Conservation (phyloP, 2,888 invertebrate genomes). For the Dichetophora obliterata region DNA sequence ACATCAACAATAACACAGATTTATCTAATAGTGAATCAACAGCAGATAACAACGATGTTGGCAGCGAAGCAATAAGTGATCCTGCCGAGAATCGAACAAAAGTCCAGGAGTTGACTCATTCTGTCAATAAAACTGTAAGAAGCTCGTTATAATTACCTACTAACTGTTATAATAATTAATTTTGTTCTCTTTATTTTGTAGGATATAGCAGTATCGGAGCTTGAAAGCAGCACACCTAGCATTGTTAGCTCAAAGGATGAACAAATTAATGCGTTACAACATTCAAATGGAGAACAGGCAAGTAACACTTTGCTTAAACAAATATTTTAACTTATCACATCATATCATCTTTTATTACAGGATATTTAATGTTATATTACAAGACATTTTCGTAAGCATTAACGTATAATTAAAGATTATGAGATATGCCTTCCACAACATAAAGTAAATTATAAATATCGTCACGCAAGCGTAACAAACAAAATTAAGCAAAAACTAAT, state of each 20-base stretch:
- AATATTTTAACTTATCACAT: conserved; percentile 4
- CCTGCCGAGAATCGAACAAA: conserved; percentile 70
- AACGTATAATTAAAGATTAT: conserved; percentile 55
- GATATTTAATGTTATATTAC: conserved; percentile 65
- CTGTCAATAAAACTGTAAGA: conserved; percentile 84
- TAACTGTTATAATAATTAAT: not conserved
- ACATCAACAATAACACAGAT: conserved; percentile 55
- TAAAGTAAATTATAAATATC: conserved; percentile 41
- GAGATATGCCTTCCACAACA: conserved; percentile 54
- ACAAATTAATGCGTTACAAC: conserved; percentile 65
- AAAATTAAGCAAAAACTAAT: conserved; percentile 49
- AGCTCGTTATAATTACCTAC: not conserved
- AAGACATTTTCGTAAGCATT: conserved; percentile 58
- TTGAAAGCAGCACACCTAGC: conserved; percentile 66
- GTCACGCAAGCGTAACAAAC: conserved; percentile 28
- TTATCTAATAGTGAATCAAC: conserved; percentile 52
- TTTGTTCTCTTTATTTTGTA: conserved; percentile 42
- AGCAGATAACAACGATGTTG: conserved; percentile 53
- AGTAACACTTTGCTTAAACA: conserved; percentile 26
- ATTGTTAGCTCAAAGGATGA: conserved; percentile 67
- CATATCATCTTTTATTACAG: conserved; percentile 53
- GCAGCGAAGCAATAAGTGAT: conserved; percentile 50
- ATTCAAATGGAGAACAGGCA: conserved; percentile 67
- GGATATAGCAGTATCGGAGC: conserved; percentile 67
- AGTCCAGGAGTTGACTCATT: conserved; percentile 79